Base-by-base conservation (phyloP, 2,113 vertebrate species). In the Sander vitreus region DNA sequence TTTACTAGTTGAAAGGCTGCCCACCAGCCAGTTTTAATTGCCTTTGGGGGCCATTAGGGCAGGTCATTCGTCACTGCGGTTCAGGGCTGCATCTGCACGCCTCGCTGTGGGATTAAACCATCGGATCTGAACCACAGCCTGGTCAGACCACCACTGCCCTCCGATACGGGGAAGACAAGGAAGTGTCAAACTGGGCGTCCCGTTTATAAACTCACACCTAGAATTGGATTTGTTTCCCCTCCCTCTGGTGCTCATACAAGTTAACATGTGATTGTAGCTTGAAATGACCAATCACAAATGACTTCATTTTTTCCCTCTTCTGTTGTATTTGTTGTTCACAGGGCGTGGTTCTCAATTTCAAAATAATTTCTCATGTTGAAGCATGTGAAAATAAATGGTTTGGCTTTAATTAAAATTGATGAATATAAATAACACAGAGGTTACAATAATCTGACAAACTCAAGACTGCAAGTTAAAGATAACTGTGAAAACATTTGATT, bases 1-100 rank as follows among this genome's bases (percentile, higher is more conserved):
- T 73, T 82, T 73, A 58, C 57, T 69, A 0, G 66, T 76, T 76
- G 66, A 77, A 80, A 78, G 73, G 63, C 76, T 23, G 68, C 80
- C 76, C 67, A 65, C 51, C 62, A 36, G 62, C 43, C 55, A 55
- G n/a, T 75, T 71, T 84, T 90, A 88, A 76, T 75, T 84, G 75
- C 81, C 78, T 59, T 36, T 14, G 36, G 73, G 60, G 68, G 50
- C 50, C 59, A 54, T 78, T 58, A 68, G 57, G 27, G n/a, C 27
- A 33, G 80, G 80, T 74, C 67, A 55, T 53, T 53, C 3, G n/a
- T 64, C 78, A 71, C 23, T 21, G 65, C 16, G 3, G 33, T 57
- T 47, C 64, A 73, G 21, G 30, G 59, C 51, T 59, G 51, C 18
- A 15, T 16, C 53, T 48, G 51, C 43, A 23, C 19, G 12, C 27